Evolutionary conservation across 1,140 invertebrate genomes (phyloP), one percentile per base, ranked within the genome.

Genomic region (Drosophila elegans): DNA sequence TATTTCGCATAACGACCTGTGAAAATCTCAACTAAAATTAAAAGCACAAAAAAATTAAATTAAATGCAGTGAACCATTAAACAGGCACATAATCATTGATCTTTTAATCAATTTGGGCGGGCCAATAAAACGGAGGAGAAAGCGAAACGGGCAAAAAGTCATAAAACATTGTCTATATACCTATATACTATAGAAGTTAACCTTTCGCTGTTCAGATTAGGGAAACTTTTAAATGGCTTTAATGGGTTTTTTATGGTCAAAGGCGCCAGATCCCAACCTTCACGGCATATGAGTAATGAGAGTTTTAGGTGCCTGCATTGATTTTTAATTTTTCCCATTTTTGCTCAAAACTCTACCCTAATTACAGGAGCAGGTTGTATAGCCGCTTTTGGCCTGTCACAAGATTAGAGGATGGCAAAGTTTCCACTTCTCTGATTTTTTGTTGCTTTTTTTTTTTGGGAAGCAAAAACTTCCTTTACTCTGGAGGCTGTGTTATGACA

Each of bases 151-250:
- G 51, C 63, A 61, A 57, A 69, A 54, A 59, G 76, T 78, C 84
- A 88, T 89, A 88, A 88, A 88, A 80, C 80, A 88, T 72, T 80
- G 78, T 71, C 64, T 71, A 41, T 54, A 25, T 67, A 44, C 2
- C 6, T 16, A 29, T 38, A 10, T 9, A 49, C 3, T 45, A 46
- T 69, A 68, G 56, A 88, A 71, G 72, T 83, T 80, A 57, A 78
- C 80, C 84, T 66, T 60, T 76, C 10, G 66, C 54, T 60, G 54
- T 44, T 57, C 69, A 81, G 82, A 86, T 86, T 86, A 88, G 83
- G 72, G 66, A 59, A 83, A 88, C 79, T 88, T 88, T 88, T 88
- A 89, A 89, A 89, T 89, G 80, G 75, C 89, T 88, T 88, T 88
- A 89, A 88, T 88, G 79, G 57, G 75, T 41, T 80, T 88, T 89